A percentile compares a stretch with the other conserved stretches of the same genome.
These are phyloP conservation scores for Dicycla oo DNA, from an alignment of 2,888 invertebrate genomes.

Conservation along the genomic window DNA sequence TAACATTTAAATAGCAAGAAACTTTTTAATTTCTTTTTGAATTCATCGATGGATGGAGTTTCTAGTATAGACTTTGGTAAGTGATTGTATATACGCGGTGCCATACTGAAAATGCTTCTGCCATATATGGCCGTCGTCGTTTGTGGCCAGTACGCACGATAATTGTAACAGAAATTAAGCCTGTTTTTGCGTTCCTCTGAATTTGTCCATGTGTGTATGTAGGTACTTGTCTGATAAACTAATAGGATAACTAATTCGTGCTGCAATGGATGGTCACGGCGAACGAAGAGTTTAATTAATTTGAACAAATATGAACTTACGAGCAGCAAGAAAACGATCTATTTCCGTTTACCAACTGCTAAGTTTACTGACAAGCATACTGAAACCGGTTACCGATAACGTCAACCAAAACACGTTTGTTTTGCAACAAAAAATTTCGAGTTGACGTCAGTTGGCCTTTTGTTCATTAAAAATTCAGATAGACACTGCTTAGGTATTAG, in stretches of 20 bases:
- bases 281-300: neutral
- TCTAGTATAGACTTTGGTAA: too few relatives aligned
- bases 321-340: neutral
- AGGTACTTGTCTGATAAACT: conserved; percentile 12
- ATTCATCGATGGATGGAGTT: too few relatives aligned
- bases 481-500: neutral
- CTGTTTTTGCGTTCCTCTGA: too few relatives aligned
- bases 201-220: too few relatives aligned
- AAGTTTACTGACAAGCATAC: neutral
- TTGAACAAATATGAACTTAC: neutral
- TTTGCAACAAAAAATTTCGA: neutral
- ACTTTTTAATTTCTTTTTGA: too few relatives aligned
- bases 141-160: too few relatives aligned
- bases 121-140: too few relatives aligned
- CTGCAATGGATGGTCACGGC: neutral
- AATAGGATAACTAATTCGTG: conserved; percentile 8
- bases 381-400: neutral
- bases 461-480: neutral
- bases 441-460: neutral
- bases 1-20: too few relatives aligned
- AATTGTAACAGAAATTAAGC: too few relatives aligned
- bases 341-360: neutral
- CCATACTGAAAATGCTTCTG: too few relatives aligned
- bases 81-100: too few relatives aligned
- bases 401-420: neutral